Base-by-base conservation (phyloP, 1,140 invertebrate species). In the Eufriesea mexicana region DNA sequence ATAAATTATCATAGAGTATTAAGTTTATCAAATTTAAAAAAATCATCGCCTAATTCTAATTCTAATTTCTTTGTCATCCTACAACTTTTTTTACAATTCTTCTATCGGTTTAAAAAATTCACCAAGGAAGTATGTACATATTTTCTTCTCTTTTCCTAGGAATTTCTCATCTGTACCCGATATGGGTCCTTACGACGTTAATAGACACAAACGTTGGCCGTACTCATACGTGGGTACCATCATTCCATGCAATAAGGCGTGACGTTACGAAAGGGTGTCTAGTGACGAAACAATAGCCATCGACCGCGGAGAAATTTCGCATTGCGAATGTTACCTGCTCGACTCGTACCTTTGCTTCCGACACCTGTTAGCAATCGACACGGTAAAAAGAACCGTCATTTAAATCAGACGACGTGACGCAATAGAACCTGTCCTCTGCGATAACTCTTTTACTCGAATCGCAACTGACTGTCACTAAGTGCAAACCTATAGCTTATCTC, bases 271-370 rank as follows among this genome's bases (percentile, higher is more conserved):
- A 88, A 88, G 80, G 73, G 64, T 62, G 57, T 51, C 54, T n/a
- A 61, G 66, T 86, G 74, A 86, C 71, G 84, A 86, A 87, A 87
- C 80, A 79, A 87, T 87, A 86, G 79, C 68, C 74, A 78, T 85
- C 70, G 79, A 86, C 84, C 85, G 79, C 84, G 74, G 70, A 86
- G 83, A 86, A 86, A 86, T 85, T 85, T 86, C 83, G 42, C 78
- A 47, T 25, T 54, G 67, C 9, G 76, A 85, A 86, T 86, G 72
- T 80, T 70, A 76, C 49, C 23, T 72, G 28, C 62, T 83, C 70
- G 54, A 72, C 55, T 81, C 61, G 54, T 59, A 75, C 61, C 47
- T 70, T 67, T 28, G 25, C 55, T 61, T 51, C 28, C 78, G 35
- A 25, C 70, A 86, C 75, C 84, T 86, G 75, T 28, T 66, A 35